Base-by-base conservation (phyloP, 2,113 vertebrate species). In the Bubo blakistoni region DNA sequence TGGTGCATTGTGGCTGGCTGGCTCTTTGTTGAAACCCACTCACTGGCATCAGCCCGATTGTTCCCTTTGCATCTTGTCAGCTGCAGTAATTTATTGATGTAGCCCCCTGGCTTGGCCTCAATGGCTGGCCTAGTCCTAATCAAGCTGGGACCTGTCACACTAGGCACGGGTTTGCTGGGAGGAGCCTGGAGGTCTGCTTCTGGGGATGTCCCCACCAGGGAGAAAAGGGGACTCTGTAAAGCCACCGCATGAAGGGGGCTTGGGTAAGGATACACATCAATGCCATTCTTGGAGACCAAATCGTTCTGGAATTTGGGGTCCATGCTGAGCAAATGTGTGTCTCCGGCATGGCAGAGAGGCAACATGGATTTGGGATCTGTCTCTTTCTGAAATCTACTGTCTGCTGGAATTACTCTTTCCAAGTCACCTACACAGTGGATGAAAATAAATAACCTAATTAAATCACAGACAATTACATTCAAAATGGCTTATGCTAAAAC, bases 191-290 rank as follows among this genome's bases (percentile, higher is more conserved):
- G 32, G 11, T 91, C 86, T 11, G 72, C 19, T 61, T 77, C 87
- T 18, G 84, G 77, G 12, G 93, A 74, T 67, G 98, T 96, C 18
- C 79, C 95, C 47, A 97, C 92, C n/a, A 97, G 87, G 46, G 97
- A 98, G 54, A 99, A 99, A 65, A 99, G 98, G 4, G 99, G 99
- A 92, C 99, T 99, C 95, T 99, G 99, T 54, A 99, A 97, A 91
- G 99, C 99, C 70, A 99, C 99, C 0, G 99, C 99, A 17, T 99
- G 99, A 81, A 99, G 98, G 5, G 99, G 99, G 81, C 99, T 99
- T 40, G 99, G 99, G 96, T 99, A 99, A 6, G 97, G 98, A 91
- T 99, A 99, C 59, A 99, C 97, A 81, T 99, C 99, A 20, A 96
- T 96, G 65, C 99, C 99, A 4, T 94, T 98, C 92, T 96, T 98